These are phyloP conservation scores for Antheraea yamamai DNA, from an alignment of 2,888 invertebrate genomes.

Conservation along the genomic window DNA sequence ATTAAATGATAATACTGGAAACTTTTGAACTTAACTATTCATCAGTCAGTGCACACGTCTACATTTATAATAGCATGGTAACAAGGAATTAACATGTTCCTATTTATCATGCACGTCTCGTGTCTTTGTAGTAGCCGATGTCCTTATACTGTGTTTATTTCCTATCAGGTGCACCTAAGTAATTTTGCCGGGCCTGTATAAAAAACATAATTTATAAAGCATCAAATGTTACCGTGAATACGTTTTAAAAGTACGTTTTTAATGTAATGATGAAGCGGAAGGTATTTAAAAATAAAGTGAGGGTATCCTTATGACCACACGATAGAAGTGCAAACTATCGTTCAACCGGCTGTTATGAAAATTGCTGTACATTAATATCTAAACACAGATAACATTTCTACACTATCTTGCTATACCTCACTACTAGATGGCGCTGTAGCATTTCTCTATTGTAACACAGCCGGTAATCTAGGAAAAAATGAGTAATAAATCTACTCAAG, in stretches of 20 bases:
- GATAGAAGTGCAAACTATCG: too few relatives aligned
- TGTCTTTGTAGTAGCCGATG: constrained; percentile 5
- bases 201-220: not conserved
- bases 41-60: not conserved
- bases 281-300: not conserved
- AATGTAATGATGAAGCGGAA: not conserved
- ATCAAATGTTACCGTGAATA: not conserved
- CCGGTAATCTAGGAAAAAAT: too few relatives aligned
- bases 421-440: too few relatives aligned
- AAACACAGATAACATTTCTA: too few relatives aligned
- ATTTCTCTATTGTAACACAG: too few relatives aligned
- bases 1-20: not conserved
- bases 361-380: too few relatives aligned
- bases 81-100: not conserved
- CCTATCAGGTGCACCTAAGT: not conserved
- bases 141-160: not conserved
- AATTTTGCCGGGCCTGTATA: not conserved
- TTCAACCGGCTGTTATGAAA: too few relatives aligned
- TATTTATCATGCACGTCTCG: constrained; percentile 5
- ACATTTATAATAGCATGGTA: not conserved
- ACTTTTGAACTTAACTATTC: too few relatives aligned
- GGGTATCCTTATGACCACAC: too few relatives aligned
- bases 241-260: not conserved
- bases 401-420: too few relatives aligned
- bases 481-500: too few relatives aligned